A percentile compares a stretch with the other conserved stretches of the same genome.
phyloP scores from a whole-genome alignment of 2,888 invertebrate genomes.

The Busseola fusca region DNA sequence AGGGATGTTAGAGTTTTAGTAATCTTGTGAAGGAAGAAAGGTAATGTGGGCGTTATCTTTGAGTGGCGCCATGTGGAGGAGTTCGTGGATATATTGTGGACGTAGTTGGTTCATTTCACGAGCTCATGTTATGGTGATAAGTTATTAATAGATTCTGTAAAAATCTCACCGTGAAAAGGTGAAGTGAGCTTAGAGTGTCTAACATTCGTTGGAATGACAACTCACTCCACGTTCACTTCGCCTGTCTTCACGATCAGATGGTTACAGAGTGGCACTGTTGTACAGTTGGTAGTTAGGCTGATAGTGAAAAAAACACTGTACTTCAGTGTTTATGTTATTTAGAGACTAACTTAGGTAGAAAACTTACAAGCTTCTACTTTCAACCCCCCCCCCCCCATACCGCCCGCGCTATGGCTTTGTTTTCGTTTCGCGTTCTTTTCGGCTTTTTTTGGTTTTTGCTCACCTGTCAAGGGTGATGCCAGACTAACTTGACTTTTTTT shows the following conservation, averaged over 20 bases:
- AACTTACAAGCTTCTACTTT: not conserved
- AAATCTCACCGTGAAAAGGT: no score
- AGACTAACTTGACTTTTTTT: no score
- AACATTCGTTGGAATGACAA: no score
- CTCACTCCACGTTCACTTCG: no score
- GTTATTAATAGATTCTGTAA: no score
- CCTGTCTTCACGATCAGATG: no score
- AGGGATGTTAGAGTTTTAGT: constrained; percentile 49
- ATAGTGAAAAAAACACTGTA: not conserved
- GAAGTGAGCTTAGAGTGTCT: no score
- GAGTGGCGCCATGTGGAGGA: constrained; percentile 17
- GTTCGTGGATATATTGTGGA: constrained; percentile 9
- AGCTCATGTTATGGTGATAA: not conserved
- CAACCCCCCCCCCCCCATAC: no score
- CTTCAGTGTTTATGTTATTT: not conserved
- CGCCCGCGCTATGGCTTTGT: no score
- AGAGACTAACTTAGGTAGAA: not conserved
- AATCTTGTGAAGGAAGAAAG: constrained; percentile 39
- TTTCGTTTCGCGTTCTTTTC: not conserved
- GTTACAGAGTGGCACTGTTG: no score
- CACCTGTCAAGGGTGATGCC: no score
- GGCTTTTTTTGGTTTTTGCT: no score
- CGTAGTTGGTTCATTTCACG: not conserved
- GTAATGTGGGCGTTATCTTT: constrained; percentile 28
- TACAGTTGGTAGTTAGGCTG: not conserved